Evolutionary conservation across 1,140 invertebrate species (phyloP).

Genomic region (Aphelinus atriplicis): DNA sequence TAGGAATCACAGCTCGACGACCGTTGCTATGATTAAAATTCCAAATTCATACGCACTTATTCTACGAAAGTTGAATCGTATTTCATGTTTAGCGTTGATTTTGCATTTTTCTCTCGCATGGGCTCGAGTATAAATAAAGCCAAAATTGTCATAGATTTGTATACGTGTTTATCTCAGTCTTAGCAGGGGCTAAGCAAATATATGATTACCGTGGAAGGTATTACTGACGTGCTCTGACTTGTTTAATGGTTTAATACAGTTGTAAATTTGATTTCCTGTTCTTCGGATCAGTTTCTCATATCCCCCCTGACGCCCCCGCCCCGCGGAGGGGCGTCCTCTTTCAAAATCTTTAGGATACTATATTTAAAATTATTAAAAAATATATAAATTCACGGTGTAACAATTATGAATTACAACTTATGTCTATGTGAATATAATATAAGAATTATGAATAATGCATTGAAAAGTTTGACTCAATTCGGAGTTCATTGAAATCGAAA

Average conservation of each 20-base stretch:
- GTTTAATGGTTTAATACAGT: too few species aligned
- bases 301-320: conserved; percentile 32
- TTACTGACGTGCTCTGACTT: conserved; percentile 12
- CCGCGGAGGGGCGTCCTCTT: conserved; percentile 24
- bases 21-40: conserved; percentile 36
- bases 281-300: too few species aligned
- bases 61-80: too few species aligned
- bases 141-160: conserved; percentile 27
- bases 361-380: conserved; percentile 23
- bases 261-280: too few species aligned
- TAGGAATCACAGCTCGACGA: conserved; percentile 47
- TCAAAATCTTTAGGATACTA: neutral
- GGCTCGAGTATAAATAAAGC: conserved; percentile 2
- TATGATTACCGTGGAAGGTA: conserved; percentile 24
- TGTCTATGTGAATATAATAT: too few species aligned
- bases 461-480: too few species aligned
- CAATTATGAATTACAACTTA: conserved; percentile 11
- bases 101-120: neutral
- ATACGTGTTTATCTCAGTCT: conserved; percentile 35
- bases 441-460: too few species aligned
- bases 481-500: too few species aligned
- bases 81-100: too few species aligned
- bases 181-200: conserved; percentile 38
- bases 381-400: conserved; percentile 23
- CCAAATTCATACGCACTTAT: conserved; percentile 1